Evolutionary conservation across 2,797 vertebrate species (phyloP).

Genomic region (Etheostoma perlongum): DNA sequence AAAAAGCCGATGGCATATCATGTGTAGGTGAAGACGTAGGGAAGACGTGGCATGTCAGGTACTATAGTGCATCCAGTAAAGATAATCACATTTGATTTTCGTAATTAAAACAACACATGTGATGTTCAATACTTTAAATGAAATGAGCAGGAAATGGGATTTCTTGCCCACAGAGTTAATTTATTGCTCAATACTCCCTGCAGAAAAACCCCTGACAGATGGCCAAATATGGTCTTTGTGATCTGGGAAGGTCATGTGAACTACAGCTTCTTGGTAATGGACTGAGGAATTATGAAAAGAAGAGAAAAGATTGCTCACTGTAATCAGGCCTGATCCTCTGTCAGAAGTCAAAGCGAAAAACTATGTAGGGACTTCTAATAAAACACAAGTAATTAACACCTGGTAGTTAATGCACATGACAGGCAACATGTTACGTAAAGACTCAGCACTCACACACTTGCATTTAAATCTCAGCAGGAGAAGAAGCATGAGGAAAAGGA

Average conservation of each 20-base stretch:
- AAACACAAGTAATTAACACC: slow-evolving; percentile 69
- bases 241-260: slow-evolving; percentile 56
- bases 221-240: slow-evolving; percentile 59
- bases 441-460: slow-evolving; percentile 42
- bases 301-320: slow-evolving; percentile 22
- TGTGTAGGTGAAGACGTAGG: too few relatives aligned
- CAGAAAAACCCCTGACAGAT: slow-evolving; percentile 50
- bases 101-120: neutral
- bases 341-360: slow-evolving; percentile 34
- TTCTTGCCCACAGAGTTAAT: slow-evolving; percentile 14
- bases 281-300: slow-evolving; percentile 44
- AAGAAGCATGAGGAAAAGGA: slow-evolving; percentile 40
- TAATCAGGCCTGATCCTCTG: slow-evolving; percentile 10
- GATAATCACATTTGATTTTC: slow-evolving; percentile 28
- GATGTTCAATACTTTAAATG: slow-evolving; percentile 2
- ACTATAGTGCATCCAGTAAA: neutral
- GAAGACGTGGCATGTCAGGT: slow-evolving; percentile 12
- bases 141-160: slow-evolving; percentile 22
- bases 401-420: slow-evolving; percentile 53
- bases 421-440: slow-evolving; percentile 48
- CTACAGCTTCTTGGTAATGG: slow-evolving; percentile 48
- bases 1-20: too few relatives aligned
- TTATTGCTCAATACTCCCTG: slow-evolving; percentile 4
- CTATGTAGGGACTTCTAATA: slow-evolving; percentile 38
- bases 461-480: slow-evolving; percentile 56